Conservation (phyloP, 2,113 vertebrate genomes). For the Brachypteracias leptosomus region DNA sequence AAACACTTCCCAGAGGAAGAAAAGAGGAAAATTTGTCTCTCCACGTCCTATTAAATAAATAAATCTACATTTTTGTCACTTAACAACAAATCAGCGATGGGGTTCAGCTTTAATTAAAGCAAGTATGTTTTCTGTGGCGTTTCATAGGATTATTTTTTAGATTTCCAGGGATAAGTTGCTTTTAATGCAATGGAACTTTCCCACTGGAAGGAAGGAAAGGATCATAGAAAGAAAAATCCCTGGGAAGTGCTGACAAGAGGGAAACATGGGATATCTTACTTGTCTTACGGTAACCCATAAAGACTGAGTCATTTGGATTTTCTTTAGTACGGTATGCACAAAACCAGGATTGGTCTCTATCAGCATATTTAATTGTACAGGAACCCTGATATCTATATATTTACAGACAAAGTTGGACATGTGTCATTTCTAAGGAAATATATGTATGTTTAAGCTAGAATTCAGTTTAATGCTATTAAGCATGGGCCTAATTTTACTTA, state of each 20-base stretch:
- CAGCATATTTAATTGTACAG: background rate
- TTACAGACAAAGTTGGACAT: background rate
- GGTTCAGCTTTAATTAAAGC: conserved; percentile 23
- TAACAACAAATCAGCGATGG: background rate
- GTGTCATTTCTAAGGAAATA: background rate
- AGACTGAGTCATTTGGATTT: background rate
- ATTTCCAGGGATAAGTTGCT: background rate
- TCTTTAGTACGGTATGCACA: background rate
- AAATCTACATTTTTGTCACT: conserved; percentile 12
- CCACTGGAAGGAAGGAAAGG: background rate
- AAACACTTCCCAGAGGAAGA: conserved; percentile 51
- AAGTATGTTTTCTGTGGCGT: background rate
- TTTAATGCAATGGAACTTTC: background rate
- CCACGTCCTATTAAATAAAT: conserved; percentile 37
- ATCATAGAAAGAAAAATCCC: background rate
- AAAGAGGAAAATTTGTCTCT: conserved; percentile 32
- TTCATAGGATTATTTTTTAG: background rate
- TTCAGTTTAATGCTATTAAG: background rate
- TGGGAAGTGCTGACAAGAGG: background rate
- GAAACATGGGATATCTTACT: background rate
- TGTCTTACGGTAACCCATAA: background rate
- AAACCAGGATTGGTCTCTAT: background rate
- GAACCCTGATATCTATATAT: background rate
- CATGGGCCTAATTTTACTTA: background rate
- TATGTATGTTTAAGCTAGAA: background rate